Base-by-base conservation (phyloP, 2,888 invertebrate species). In the Nomada ferruginata region DNA sequence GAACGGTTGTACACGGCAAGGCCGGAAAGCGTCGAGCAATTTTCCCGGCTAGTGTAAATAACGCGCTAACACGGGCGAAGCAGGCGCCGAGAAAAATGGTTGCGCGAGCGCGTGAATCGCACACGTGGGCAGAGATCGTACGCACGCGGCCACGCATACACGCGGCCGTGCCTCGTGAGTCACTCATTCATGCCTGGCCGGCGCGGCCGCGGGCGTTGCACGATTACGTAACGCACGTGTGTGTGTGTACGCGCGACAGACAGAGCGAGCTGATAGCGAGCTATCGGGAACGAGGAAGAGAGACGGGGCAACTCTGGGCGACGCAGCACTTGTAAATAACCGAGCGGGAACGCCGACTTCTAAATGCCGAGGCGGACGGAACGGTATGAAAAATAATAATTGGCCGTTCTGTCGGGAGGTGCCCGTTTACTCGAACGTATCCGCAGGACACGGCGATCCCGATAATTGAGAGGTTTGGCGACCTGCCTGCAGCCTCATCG, bases 151-250 rank as follows among this genome's bases (percentile, higher is more conserved):
- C 64, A 76, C 85, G 68, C 61, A 70, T 71, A 64, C 75, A 80
- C 84, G 68, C 64, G 72, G 65, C 68, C 61, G 59, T 79, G 55
- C n/a, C 50, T 77, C 72, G 84, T 90, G 90, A 90, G 84, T 90
- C 90, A 90, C 87, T 89, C 90, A 90, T 90, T 91, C 90, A 90
- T 90, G 87, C 87, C 87, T 83, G 85, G 85, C 76, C 84, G 82
- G 75, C 79, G 83, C 80, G 83, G 82, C 87, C 87, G 87, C 89
- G 84, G 87, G 89, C 90, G 88, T 88, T 85, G 83, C 82, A 83
- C 85, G 85, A 85, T 91, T 91, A 89, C 85, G 90, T 87, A 91
- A 91, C 74, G 76, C 82, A 74, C 82, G 74, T 26, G 26, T 26
- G 26, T 65, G 77, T 79, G 77, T 80, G 61, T 75, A 78, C 79